Base-by-base conservation (phyloP, 2,797 vertebrate species). In the Pipistrellus kuhlii region DNA sequence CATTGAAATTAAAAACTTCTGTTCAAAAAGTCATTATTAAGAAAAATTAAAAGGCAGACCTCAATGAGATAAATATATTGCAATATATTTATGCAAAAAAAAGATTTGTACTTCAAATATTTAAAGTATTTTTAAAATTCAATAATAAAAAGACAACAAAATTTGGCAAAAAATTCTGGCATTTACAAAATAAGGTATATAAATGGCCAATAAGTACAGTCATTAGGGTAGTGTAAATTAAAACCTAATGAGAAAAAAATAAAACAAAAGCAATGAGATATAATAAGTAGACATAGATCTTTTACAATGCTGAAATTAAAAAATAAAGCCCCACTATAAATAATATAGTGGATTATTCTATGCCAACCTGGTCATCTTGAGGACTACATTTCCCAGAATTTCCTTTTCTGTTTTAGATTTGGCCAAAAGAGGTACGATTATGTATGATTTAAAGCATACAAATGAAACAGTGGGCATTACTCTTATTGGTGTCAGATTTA, bases 81-180 rank as follows among this genome's bases (percentile, higher is more conserved):
- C 41, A 77, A 69, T 55, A 35, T 35, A 62, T 12, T 77, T 90
- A 81, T 21, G 46, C 7, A 55, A 88, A 3, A 68, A 68, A 68
- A 71, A 17, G 3, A 64, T 84, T 64, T 77, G 2, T 18, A 81
- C 41, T 90, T 84, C 80, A 68, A 75, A 30, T 73, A 48, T 20
- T 15, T 15, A 55, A 75, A 32, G 35, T 30, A 11, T 84, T 80
- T 80, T 13, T 82, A 27, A 84, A 84, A 46, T 88, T 93, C 20
- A 27, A 9, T 41, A 94, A 80, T 73, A 69, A 83, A 82, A 91
- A 94, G 51, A 55, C 11, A 62, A 78, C 23, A 73, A 68, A 96
- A 78, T 46, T 8, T 32, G 2, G 1, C 57, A 55, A 11, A 87
- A 83, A 87, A 59, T 27, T 64, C 41, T 15, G 2, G 27, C 23